Percentiles rank a stretch among this genome's conserved stretches.
Evolutionary conservation across 2,113 vertebrate genomes (phyloP).

Genomic region (Brienomyrus longianalis): DNA sequence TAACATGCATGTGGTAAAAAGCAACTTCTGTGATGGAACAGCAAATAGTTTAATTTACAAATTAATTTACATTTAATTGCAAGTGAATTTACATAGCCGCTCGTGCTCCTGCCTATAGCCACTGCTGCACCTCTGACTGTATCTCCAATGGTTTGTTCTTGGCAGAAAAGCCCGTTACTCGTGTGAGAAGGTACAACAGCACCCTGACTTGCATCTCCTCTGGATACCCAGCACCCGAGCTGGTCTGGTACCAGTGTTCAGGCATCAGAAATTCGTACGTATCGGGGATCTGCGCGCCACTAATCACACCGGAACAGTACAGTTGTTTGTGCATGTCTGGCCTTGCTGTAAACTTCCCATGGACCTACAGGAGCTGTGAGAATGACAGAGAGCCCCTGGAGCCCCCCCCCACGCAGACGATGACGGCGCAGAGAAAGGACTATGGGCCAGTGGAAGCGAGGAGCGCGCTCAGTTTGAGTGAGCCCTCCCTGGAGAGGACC

Average conservation of each 20-base stretch:
- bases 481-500: constrained; percentile 48
- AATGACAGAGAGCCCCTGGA: constrained; percentile 1
- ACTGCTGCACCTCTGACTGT: background rate
- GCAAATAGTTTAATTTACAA: background rate
- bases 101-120: background rate
- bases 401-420: constrained; percentile 20
- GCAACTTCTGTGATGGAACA: too few relatives aligned
- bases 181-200: constrained; percentile 24
- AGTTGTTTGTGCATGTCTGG: background rate
- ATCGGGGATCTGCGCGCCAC: background rate
- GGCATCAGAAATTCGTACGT: constrained; percentile 52
- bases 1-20: too few relatives aligned
- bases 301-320: background rate
- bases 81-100: background rate
- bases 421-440: constrained; percentile 16
- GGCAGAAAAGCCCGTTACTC: constrained; percentile 43
- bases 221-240: constrained; percentile 66
- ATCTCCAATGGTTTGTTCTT: background rate
- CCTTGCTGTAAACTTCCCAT: background rate
- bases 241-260: constrained; percentile 69
- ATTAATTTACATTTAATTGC: background rate
- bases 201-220: constrained; percentile 55
- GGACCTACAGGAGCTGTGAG: constrained; percentile 55
- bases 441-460: constrained; percentile 51
- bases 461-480: constrained; percentile 39